Percentiles rank a stretch among this genome's conserved stretches.
Evolutionary conservation across 2,797 vertebrate species (phyloP).

Genomic region (Brotula barbata): DNA sequence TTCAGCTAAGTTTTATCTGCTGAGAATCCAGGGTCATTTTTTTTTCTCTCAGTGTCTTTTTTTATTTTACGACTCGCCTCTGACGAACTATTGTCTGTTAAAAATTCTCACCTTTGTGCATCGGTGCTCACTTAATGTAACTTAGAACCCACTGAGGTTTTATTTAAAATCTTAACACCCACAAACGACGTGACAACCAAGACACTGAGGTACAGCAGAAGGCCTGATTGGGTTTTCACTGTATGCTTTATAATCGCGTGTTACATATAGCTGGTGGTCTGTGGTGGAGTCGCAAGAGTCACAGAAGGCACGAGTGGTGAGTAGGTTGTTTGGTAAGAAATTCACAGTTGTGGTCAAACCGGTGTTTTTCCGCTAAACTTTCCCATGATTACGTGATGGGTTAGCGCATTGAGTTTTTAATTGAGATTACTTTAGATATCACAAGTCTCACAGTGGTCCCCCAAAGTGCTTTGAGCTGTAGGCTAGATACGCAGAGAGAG

Average conservation of each 20-base stretch:
- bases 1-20: constrained; percentile 15
- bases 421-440: constrained; percentile 15
- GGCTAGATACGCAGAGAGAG: constrained; percentile 7
- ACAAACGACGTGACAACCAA: constrained; percentile 58
- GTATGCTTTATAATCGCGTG: constrained; percentile 20
- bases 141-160: constrained; percentile 59
- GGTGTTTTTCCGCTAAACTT: constrained; percentile 13
- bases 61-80: constrained; percentile 6
- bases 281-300: constrained; percentile 33
- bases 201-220: constrained; percentile 40
- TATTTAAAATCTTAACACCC: constrained; percentile 48
- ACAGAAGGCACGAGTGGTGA: constrained; percentile 8
- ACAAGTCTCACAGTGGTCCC: constrained; percentile 6
- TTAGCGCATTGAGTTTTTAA: constrained; percentile 13
- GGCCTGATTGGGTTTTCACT: constrained; percentile 37
- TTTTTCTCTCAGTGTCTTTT: constrained; percentile 2
- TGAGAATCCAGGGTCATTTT: constrained; percentile 22
- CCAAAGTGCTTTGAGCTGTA: constrained; percentile 5
- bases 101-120: constrained; percentile 35
- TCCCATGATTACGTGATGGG: constrained; percentile 5
- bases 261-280: constrained; percentile 39
- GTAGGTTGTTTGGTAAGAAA: constrained; percentile 21
- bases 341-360: constrained; percentile 11
- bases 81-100: constrained; percentile 19
- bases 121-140: constrained; percentile 65